Evolutionary conservation across 2,888 invertebrate species (phyloP).

Genomic region (Phyllotreta striolata): DNA sequence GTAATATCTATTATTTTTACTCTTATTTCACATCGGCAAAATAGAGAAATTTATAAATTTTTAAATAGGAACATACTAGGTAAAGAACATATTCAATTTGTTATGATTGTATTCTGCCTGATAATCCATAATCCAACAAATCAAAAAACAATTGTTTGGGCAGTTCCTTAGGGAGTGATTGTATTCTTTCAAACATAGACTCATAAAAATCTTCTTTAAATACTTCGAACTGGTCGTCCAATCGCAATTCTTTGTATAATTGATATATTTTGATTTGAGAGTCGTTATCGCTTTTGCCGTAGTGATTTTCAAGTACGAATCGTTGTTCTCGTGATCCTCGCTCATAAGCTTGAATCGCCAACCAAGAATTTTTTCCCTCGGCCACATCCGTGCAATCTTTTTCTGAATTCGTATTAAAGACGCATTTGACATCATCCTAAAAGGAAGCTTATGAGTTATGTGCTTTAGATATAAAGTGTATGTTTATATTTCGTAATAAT

Average conservation of each 20-base stretch:
- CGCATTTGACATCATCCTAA: slow-evolving; percentile 4
- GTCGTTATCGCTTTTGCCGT: slow-evolving; percentile 7
- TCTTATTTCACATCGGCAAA: no score
- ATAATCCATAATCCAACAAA: background rate
- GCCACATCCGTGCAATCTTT: slow-evolving; percentile 9
- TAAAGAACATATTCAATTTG: no score
- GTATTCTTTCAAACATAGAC: background rate
- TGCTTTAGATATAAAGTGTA: no score
- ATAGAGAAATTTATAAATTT: no score
- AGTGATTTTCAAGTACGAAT: slow-evolving; percentile 3
- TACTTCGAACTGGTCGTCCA: background rate
- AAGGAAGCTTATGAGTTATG: background rate
- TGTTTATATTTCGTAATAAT: slow-evolving; percentile 1
- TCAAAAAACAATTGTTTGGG: slow-evolving; percentile 2
- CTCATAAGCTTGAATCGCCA: slow-evolving; percentile 3
- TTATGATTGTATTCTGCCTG: background rate
- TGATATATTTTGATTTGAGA: background rate
- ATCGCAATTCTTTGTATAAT: background rate
- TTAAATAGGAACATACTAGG: no score
- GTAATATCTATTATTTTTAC: no score
- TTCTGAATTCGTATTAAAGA: background rate
- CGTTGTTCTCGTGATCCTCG: slow-evolving; percentile 2
- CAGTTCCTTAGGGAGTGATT: slow-evolving; percentile 1
- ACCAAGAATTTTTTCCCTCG: slow-evolving; percentile 12
- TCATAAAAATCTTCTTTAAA: slow-evolving; percentile 19